phyloP scores from a whole-genome alignment of 2,797 vertebrate species.

The Lycodopsis pacificus region DNA sequence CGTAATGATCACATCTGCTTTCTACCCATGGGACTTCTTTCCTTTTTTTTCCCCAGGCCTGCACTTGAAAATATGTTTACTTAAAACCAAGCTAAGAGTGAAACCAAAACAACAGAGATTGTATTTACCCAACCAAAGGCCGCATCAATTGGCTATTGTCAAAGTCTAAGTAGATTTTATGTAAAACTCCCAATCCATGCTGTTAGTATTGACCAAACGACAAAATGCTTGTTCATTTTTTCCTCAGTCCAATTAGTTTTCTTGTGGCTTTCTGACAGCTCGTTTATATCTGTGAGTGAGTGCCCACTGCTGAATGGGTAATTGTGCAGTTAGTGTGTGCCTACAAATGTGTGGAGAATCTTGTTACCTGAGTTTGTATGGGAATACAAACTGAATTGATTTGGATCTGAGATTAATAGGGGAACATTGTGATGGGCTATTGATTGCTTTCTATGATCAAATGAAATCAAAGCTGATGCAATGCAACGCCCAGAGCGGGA shows the following conservation, averaged over 20 bases:
- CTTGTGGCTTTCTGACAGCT: conserved; percentile 81
- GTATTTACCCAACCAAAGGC: conserved; percentile 63
- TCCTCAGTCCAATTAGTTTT: conserved; percentile 81
- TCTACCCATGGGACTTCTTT: conserved; percentile 33
- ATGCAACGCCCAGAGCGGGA: conserved; percentile 21
- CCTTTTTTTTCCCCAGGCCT: conserved; percentile 27
- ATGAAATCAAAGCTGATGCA: conserved; percentile 63
- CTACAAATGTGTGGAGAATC: conserved; percentile 65
- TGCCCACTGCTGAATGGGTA: conserved; percentile 70
- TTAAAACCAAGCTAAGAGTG: conserved; percentile 59
- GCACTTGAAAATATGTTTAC: conserved; percentile 68
- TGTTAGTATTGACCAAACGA: conserved; percentile 82
- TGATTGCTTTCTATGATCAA: conserved; percentile 69
- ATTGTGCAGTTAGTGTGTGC: conserved; percentile 71
- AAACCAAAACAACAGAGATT: conserved; percentile 58
- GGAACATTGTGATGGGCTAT: conserved; percentile 62
- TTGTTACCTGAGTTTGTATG: conserved; percentile 70
- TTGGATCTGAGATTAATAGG: conserved; percentile 72
- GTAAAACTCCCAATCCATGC: conserved; percentile 79
- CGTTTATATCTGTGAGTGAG: conserved; percentile 82
- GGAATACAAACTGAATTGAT: conserved; percentile 73
- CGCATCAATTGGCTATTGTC: conserved; percentile 72
- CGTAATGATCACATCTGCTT: conserved; percentile 62
- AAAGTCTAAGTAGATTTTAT: conserved; percentile 81
- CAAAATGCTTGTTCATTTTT: conserved; percentile 81